phyloP scores from a whole-genome alignment of 1,140 invertebrate genomes.

The Anastatus disparis region DNA sequence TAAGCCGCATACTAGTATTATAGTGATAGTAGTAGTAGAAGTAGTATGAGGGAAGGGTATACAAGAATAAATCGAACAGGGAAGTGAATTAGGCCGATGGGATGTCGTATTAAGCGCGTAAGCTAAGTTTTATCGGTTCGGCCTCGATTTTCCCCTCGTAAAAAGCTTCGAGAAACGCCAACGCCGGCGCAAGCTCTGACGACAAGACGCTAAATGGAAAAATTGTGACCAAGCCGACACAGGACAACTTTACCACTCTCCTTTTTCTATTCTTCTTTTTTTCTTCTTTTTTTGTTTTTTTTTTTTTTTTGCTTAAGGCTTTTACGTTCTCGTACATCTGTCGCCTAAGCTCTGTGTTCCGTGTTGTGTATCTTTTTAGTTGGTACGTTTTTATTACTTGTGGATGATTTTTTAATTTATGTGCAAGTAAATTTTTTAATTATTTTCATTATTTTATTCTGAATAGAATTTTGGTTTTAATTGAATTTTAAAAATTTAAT shows the following conservation, averaged over 20 bases:
- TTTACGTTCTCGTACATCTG: too few species aligned
- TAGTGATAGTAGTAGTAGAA: neutral
- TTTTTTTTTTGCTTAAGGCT: too few species aligned
- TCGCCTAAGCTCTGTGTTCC: too few species aligned
- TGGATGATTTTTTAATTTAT: too few species aligned
- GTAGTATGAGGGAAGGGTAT: conserved; percentile 16
- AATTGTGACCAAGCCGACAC: too few species aligned
- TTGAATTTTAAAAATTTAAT: too few species aligned
- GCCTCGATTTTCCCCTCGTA: conserved; percentile 18
- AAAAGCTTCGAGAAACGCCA: conserved; percentile 1
- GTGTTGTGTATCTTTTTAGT: too few species aligned
- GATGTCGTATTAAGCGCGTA: conserved; percentile 38
- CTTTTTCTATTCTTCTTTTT: neutral
- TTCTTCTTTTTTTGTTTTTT: neutral
- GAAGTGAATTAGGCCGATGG: conserved; percentile 39
- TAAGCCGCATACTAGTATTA: neutral
- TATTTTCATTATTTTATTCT: too few species aligned
- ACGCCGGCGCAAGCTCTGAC: neutral
- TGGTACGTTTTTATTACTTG: too few species aligned
- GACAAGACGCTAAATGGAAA: conserved; percentile 39
- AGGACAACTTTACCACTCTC: neutral
- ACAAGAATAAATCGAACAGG: conserved; percentile 22
- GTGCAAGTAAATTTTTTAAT: too few species aligned
- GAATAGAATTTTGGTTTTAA: too few species aligned
- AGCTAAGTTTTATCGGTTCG: conserved; percentile 38